Evolutionary conservation across 1,140 invertebrate genomes (phyloP).

Genomic region (Diuraphis noxia): DNA sequence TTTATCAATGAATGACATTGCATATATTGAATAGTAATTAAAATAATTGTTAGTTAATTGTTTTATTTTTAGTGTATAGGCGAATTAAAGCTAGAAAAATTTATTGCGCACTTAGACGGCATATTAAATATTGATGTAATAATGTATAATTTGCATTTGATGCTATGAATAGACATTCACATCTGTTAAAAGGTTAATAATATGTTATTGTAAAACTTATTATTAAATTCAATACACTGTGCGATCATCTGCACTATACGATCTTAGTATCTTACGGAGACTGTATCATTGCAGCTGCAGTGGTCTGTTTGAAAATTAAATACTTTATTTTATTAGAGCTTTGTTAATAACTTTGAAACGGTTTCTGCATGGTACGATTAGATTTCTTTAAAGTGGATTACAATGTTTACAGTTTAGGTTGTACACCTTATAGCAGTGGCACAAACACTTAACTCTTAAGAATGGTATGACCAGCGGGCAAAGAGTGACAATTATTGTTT

Average conservation of each 20-base stretch:
- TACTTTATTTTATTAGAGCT: not conserved
- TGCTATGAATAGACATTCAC: not conserved
- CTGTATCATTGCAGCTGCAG: not conserved
- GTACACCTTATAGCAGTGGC: not conserved
- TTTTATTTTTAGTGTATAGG: not conserved
- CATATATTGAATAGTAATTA: not conserved
- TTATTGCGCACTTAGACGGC: not conserved
- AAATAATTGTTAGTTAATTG: not conserved
- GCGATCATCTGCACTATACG: no score
- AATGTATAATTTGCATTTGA: not conserved
- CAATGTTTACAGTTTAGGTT: not conserved
- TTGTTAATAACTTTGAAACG: not conserved
- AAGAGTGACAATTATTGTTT: not conserved
- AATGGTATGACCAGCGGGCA: not conserved
- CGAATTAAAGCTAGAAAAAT: not conserved
- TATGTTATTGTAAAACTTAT: not conserved
- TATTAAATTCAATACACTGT: not conserved
- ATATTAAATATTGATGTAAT: not conserved
- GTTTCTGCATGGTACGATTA: not conserved
- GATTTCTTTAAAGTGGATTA: not conserved
- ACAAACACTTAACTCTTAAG: not conserved
- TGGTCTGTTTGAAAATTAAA: not conserved
- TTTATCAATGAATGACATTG: slow-evolving; percentile 17
- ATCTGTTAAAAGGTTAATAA: not conserved
- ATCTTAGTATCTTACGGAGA: no score